Base-by-base conservation (phyloP, 2,113 vertebrate genomes). In the Sinocyclocheilus anophthalmus region DNA sequence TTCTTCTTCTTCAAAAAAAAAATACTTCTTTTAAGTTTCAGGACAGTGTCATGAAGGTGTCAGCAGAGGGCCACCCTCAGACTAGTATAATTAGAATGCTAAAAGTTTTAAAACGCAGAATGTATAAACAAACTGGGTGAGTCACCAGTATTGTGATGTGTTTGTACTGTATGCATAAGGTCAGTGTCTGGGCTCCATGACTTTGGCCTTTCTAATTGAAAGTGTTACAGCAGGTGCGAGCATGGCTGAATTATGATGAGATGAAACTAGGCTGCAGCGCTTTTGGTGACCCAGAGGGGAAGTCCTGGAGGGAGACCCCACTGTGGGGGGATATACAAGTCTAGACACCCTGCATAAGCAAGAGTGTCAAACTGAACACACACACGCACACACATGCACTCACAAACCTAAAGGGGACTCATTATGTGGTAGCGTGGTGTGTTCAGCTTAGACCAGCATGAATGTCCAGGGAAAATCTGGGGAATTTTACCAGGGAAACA, bases 171-270 rank as follows among this genome's bases (percentile, higher is more conserved):
- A 59, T 20, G 33, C 77, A 42, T 63, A 65, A 63, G 78, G 37
- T 80, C 78, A 80, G 14, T 63, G 57, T 80, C 22, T 5, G 57
- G 11, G 7, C 26, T 33, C 24, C 0, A 24, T 37, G 42, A 82
- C 48, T 70, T 83, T 13, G 30, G 33, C 69, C 82, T 75, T 84
- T 75, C 37, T 55, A 61, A 84, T 59, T 75, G n/a, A 26, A 61
- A 84, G 69, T 84, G 82, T 84, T 84, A 75, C 50, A 42, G 48
- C 48, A 37, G 50, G 69, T 55, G 22, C 22, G 10, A 55, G 50
- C 69, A 20, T 59, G 14, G 22, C 50, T 59, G 33, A 57, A 84
- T 61, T 75, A 84, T 59, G 61, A 75, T 81, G 59, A 75, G 53
- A 72, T 84, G 70, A 75, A 75, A 26, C 22, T 42, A 57, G 26